Percentiles rank a stretch among this genome's conserved stretches.
These are phyloP conservation scores for Thermophis baileyi DNA, from an alignment of 2,113 vertebrate species.

Conservation along the genomic window DNA sequence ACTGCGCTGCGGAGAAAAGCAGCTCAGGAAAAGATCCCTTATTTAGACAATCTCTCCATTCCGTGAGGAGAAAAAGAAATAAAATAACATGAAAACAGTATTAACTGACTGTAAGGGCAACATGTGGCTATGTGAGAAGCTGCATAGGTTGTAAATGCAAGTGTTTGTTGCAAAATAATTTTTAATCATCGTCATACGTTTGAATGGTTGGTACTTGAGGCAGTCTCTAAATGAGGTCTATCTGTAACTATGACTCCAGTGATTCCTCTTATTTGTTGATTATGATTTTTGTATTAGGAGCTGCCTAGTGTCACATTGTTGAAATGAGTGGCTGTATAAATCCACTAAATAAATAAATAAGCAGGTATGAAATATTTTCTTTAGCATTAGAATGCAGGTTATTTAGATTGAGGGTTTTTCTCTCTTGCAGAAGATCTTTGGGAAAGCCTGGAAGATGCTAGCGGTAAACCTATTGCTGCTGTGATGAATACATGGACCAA, in stretches of 20 bases:
- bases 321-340: background rate
- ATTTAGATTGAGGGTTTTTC: conserved; percentile 20
- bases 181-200: background rate
- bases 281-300: background rate
- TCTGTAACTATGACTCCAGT: background rate
- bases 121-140: background rate
- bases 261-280: background rate
- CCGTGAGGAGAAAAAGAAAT: background rate
- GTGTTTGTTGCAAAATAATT: background rate
- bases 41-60: background rate
- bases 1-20: background rate
- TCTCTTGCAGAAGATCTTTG: conserved; percentile 88
- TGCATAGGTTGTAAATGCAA: background rate
- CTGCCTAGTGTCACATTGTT: background rate
- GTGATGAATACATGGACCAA: conserved; percentile 99
- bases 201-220: background rate
- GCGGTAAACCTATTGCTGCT: conserved; percentile 91
- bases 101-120: background rate
- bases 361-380: background rate
- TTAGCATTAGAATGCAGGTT: background rate
- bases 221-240: background rate
- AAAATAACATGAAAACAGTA: background rate
- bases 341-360: background rate
- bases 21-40: background rate
- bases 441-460: conserved; percentile 93